Evolutionary conservation across 2,888 invertebrate genomes (phyloP), one percentile per base, ranked within the genome.

Genomic region (Theodoxus fluviatilis): DNA sequence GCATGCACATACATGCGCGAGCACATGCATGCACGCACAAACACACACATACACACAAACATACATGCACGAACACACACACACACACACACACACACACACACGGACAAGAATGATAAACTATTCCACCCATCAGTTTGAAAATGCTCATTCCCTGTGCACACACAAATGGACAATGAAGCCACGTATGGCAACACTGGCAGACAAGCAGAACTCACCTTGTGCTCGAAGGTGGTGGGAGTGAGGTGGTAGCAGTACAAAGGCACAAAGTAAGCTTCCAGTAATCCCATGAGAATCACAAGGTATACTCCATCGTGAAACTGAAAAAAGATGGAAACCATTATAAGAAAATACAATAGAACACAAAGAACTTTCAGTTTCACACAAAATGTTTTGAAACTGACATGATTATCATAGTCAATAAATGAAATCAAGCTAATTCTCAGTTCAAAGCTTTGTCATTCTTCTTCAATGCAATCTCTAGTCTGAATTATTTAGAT

Each of bases 291-390:
- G 74, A 99, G 88, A 67, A 99, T 91, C 40, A 95, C 94, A 63
- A 99, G 90, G 87, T 95, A 97, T 1, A 99, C 98, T 0, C 99
- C 99, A 88, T 99, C 99, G 83, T 96, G 95, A 86, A 99, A 98
- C 86, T 90, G 86, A 22, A 73, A 74, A 64, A 18, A n/a, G n/a
- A n/a, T n/a, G n/a, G n/a, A n/a, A n/a, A n/a, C n/a, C n/a, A n/a
- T n/a, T n/a, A n/a, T 74, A 57, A 70, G 15, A 37, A n/a, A 18
- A 71, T 18, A 70, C 25, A 38, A 69, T 40, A 18, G n/a, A 18
- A 4, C 35, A 31, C 25, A n/a, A 65, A 65, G 31, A n/a, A n/a
- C n/a, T n/a, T n/a, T n/a, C n/a, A n/a, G n/a, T n/a, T n/a, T n/a
- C n/a, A n/a, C n/a, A n/a, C n/a, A n/a, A n/a, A n/a, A n/a, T n/a